phyloP scores from a whole-genome alignment of 2,113 vertebrate genomes.

The Taurulus bubalis region DNA sequence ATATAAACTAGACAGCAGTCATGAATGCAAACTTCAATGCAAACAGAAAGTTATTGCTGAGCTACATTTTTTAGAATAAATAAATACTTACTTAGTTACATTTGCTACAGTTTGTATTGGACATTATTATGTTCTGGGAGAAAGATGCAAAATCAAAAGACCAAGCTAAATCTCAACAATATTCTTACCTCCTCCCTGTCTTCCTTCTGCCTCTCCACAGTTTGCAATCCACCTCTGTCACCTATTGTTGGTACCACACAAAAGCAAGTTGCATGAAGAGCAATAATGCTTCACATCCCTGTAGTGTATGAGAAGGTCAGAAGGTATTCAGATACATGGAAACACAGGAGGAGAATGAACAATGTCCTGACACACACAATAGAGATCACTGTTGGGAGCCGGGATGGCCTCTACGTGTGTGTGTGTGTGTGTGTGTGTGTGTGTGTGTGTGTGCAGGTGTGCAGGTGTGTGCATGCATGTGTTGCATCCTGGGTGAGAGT shows the following conservation, averaged over 20 bases:
- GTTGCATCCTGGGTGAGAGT: slow-evolving; percentile 20
- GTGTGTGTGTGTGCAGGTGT: slow-evolving; percentile 24
- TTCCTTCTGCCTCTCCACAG: slow-evolving; percentile 17
- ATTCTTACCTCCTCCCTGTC: slow-evolving; percentile 17
- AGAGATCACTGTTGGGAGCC: slow-evolving; percentile 46
- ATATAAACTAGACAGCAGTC: neutral
- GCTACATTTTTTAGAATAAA: neutral
- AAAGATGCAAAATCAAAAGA: slow-evolving; percentile 34
- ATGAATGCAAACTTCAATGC: neutral
- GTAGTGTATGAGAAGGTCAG: slow-evolving; percentile 70
- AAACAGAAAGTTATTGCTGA: slow-evolving; percentile 45
- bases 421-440: slow-evolving; percentile 22
- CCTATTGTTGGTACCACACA: slow-evolving; percentile 53
- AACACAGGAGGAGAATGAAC: slow-evolving; percentile 65
- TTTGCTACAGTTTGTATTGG: neutral
- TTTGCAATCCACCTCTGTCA: slow-evolving; percentile 39
- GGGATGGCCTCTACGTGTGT: slow-evolving; percentile 23
- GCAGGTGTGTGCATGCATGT: slow-evolving; percentile 18
- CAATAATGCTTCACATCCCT: slow-evolving; percentile 71
- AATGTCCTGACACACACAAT: slow-evolving; percentile 69
- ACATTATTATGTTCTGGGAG: neutral
- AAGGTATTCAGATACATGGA: slow-evolving; percentile 67
- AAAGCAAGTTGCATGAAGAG: slow-evolving; percentile 75
- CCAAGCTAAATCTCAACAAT: neutral
- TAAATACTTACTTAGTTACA: neutral